A percentile compares a stretch with the other conserved stretches of the same genome.
Conservation (phyloP, 2,888 invertebrate species). For the Ennomos erosarius region DNA sequence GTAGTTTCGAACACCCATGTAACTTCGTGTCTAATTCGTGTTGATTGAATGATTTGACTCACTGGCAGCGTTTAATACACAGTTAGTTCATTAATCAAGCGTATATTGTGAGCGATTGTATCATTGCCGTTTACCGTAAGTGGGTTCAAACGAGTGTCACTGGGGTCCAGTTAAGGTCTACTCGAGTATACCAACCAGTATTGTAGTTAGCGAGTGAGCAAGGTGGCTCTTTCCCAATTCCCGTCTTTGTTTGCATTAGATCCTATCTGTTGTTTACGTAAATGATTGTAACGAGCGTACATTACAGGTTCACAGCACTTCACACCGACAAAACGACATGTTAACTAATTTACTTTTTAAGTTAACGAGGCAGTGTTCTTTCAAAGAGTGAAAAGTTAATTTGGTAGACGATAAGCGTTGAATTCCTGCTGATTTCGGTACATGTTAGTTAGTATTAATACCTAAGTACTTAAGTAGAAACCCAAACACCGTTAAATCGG, state of each 20-base stretch:
- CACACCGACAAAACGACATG: constrained; percentile 34
- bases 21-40: constrained; percentile 11
- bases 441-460: neutral
- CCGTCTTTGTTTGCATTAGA: constrained; percentile 50
- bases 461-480: neutral
- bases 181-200: constrained; percentile 32
- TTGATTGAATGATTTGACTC: constrained; percentile 14
- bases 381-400: constrained; percentile 21
- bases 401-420: constrained; percentile 20
- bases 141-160: constrained; percentile 65
- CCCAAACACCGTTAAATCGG: neutral
- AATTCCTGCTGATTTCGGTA: constrained; percentile 9
- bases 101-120: constrained; percentile 45
- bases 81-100: constrained; percentile 29
- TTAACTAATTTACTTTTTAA: constrained; percentile 47
- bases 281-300: constrained; percentile 51
- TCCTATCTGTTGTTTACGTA: constrained; percentile 53
- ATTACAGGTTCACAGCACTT: constrained; percentile 36
- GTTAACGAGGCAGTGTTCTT: constrained; percentile 30
- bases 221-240: constrained; percentile 55
- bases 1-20: constrained; percentile 19
- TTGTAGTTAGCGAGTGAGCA: constrained; percentile 56
- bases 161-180: constrained; percentile 45
- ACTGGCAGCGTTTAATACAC: constrained; percentile 13
- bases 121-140: constrained; percentile 54